Conservation (phyloP, 1,140 invertebrate genomes). For the Plectrocnemia conspersa region DNA sequence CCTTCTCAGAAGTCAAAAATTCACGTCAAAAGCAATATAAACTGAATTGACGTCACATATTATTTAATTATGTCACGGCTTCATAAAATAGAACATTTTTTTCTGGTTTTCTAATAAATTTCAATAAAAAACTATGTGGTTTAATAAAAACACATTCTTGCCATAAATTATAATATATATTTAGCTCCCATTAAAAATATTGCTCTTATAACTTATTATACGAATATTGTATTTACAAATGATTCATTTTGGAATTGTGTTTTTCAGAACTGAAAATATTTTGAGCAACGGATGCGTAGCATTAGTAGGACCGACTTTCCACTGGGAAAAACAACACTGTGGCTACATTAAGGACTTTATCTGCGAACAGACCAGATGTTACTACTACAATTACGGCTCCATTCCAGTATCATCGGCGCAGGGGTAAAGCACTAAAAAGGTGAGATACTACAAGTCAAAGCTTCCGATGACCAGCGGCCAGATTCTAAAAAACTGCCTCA, state of each 20-base stretch:
- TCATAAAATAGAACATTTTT: no score
- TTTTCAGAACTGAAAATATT: constrained; percentile 52
- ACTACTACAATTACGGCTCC: constrained; percentile 86
- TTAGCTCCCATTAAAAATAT: background rate
- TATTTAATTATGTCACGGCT: no score
- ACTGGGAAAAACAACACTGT: constrained; percentile 78
- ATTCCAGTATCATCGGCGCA: constrained; percentile 81
- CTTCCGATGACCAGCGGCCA: constrained; percentile 34
- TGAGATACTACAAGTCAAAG: constrained; percentile 52
- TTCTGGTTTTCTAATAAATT: no score
- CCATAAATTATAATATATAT: background rate
- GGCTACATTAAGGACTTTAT: constrained; percentile 81
- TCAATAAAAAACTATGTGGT: background rate
- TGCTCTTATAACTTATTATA: background rate
- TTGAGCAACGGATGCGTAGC: constrained; percentile 68
- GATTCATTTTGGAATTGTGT: constrained; percentile 3
- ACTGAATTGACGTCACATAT: no score
- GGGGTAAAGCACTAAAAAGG: constrained; percentile 65
- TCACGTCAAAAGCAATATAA: no score
- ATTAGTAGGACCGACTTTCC: constrained; percentile 66
- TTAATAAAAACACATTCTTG: background rate
- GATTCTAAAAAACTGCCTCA: constrained; percentile 32
- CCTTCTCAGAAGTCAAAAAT: no score
- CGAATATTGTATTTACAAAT: background rate
- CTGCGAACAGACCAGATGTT: constrained; percentile 82